These are phyloP conservation scores for Alces alces DNA, from an alignment of 2,113 vertebrate species.

Conservation along the genomic window DNA sequence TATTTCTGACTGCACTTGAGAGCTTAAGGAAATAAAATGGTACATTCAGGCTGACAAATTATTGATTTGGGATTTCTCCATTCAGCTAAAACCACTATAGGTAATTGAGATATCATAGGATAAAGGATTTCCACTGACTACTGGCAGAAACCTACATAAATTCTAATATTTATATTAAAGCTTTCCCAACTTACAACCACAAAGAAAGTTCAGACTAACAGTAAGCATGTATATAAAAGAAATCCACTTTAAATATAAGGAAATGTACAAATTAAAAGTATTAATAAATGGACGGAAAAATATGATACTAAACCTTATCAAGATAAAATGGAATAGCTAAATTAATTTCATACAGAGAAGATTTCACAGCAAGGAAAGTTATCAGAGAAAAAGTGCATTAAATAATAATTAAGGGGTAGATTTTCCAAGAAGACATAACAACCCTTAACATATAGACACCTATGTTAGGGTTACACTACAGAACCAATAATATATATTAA, in stretches of 20 bases:
- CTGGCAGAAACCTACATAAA: neutral
- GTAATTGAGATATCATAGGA: neutral
- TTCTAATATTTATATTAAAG: neutral
- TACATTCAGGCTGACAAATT: neutral
- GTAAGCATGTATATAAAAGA: neutral
- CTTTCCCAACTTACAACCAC: neutral
- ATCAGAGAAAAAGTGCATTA: neutral
- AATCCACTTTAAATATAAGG: neutral
- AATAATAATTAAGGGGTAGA: neutral
- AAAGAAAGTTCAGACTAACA: neutral
- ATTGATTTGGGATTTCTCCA: neutral
- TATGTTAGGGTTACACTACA: neutral
- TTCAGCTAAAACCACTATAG: neutral
- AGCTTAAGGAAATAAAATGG: neutral
- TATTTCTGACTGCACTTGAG: neutral
- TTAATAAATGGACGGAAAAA: neutral
- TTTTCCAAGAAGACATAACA: neutral
- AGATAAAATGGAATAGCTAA: neutral
- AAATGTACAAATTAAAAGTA: neutral
- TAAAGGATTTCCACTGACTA: neutral
- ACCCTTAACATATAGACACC: neutral
- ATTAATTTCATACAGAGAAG: neutral
- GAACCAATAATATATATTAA: neutral
- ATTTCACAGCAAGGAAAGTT: neutral
- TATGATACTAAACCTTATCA: neutral